Evolutionary conservation across 2,113 vertebrate species (phyloP), one percentile per base, ranked within the genome.

Genomic region (Trematocara zebra): DNA sequence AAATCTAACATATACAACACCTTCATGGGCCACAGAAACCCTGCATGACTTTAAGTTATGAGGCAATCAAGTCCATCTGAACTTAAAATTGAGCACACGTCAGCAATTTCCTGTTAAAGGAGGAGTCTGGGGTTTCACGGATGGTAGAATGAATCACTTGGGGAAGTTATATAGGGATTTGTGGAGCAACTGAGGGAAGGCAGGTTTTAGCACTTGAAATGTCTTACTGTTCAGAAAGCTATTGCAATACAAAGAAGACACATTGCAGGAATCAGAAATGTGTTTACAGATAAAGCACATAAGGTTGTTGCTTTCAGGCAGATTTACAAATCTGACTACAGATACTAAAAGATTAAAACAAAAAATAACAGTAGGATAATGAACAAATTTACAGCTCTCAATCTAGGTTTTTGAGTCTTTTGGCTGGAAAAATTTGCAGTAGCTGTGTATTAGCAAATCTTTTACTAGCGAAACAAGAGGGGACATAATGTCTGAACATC

Each of bases 341-440:
- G 72, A 80, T 20, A 12, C 33, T 49, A 82, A 85, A 84, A 12
- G 9, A 10, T 74, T 2, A 33, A 79, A 57, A 26, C 72, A 84
- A 93, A 86, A 84, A 53, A 83, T 93, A 93, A 91, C 93, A 52
- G 18, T 91, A 15, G 92, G 84, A 86, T 91, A 93, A 90, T 11
- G 87, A 95, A 69, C 92, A 93, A 82, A 88, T 79, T 91, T 95
- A 81, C 91, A 87, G 44, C 4, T 47, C 14, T 52, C 11, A 2
- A 87, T 44, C 69, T 20, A 7, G 20, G 67, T 61, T 67, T 8
- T 11, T 42, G 5, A 83, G 59, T 17, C 11, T 78, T 44, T 82
- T n/a, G 17, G 49, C 12, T 42, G 14, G 3, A 14, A 18, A 12
- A 6, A 15, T 74, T 72, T 54, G 23, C 8, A 74, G 5, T 7